Evolutionary conservation across 2,888 invertebrate genomes (phyloP).

Genomic region (Chymomyza fuscimana): DNA sequence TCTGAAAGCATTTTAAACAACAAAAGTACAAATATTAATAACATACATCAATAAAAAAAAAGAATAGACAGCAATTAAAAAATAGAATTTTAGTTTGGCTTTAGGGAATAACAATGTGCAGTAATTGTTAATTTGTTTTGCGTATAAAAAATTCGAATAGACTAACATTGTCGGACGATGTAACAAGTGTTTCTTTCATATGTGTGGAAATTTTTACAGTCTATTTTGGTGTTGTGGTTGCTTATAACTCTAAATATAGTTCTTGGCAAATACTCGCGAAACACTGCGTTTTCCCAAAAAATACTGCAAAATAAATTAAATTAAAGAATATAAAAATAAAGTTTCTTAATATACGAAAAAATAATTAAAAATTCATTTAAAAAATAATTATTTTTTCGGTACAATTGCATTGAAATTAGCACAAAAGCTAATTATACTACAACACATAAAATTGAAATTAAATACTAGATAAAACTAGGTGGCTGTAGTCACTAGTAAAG

Average conservation of each 20-base stretch:
- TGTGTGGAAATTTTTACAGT: conserved; percentile 40
- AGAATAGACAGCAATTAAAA: not conserved
- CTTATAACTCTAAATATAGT: conserved; percentile 57
- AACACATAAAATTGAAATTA: no score
- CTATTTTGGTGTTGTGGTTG: conserved; percentile 47
- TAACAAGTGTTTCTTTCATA: conserved; percentile 36
- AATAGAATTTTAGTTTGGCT: not conserved
- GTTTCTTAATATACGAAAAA: conserved; percentile 32
- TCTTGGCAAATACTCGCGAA: conserved; percentile 75
- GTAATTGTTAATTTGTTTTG: conserved; percentile 33
- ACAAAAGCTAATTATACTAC: no score
- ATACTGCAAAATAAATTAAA: conserved; percentile 75
- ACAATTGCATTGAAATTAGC: not conserved
- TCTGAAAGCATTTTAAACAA: not conserved
- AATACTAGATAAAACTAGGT: not conserved
- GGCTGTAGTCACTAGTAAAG: conserved; percentile 23
- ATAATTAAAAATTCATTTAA: conserved; percentile 13
- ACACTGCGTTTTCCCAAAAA: conserved; percentile 76
- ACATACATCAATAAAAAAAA: not conserved
- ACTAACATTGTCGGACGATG: conserved; percentile 55
- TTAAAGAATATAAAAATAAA: conserved; percentile 51
- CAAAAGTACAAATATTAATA: not conserved
- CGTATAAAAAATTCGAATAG: conserved; percentile 38
- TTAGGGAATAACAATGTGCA: conserved; percentile 37
- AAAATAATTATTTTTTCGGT: not conserved